Conservation (phyloP, 2,113 vertebrate genomes). For the Rhodinocichla rosea region DNA sequence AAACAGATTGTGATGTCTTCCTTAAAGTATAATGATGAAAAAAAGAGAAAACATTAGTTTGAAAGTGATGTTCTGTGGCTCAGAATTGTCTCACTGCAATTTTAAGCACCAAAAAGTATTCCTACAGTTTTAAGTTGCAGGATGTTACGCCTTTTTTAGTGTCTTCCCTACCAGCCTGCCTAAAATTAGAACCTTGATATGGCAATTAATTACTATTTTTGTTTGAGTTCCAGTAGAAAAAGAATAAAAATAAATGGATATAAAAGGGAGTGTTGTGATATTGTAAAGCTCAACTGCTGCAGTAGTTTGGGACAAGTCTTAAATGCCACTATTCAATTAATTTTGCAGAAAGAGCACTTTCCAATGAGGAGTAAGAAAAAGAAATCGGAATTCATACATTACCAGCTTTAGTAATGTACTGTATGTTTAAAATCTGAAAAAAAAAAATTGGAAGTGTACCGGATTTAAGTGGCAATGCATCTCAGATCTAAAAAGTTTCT, state of each 20-base stretch:
- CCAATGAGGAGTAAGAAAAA: background rate
- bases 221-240: background rate
- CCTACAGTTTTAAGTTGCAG: background rate
- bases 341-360: background rate
- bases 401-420: background rate
- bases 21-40: background rate
- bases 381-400: background rate
- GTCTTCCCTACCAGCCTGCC: background rate
- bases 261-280: background rate
- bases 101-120: background rate
- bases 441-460: background rate
- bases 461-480: background rate
- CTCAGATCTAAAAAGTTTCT: background rate
- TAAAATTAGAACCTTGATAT: background rate
- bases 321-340: background rate
- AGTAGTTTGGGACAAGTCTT: background rate
- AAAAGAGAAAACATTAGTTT: background rate
- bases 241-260: background rate
- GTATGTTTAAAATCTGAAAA: background rate
- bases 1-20: constrained; percentile 44
- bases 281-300: background rate
- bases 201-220: background rate
- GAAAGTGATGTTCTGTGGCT: background rate
- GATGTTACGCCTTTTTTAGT: background rate
- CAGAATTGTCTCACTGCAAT: background rate